Evolutionary conservation across 2,888 invertebrate genomes (phyloP).

Genomic region (Entomobrya multifasciata): DNA sequence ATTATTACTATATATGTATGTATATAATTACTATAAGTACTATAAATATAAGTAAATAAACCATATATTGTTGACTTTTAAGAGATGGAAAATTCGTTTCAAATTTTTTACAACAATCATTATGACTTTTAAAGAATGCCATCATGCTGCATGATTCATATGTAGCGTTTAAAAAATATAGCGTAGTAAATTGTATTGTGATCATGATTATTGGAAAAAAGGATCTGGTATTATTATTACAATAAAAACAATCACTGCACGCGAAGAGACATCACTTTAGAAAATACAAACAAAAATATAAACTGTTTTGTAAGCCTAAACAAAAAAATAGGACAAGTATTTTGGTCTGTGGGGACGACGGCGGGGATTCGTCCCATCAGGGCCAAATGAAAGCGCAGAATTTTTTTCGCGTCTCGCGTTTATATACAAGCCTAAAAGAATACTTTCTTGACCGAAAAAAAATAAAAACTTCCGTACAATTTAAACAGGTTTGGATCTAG

Average conservation of each 20-base stretch:
- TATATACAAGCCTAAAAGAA: background rate
- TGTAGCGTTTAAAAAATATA: background rate
- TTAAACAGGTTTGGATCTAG: background rate
- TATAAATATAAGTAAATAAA: background rate
- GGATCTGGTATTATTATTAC: constrained; percentile 15
- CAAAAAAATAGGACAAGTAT: no score
- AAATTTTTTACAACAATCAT: constrained; percentile 27
- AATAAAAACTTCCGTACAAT: background rate
- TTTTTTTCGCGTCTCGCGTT: no score
- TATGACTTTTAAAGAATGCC: background rate
- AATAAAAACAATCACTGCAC: background rate
- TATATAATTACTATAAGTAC: background rate
- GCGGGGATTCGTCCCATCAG: background rate
- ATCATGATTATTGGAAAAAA: background rate
- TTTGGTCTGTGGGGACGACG: no score
- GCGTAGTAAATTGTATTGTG: background rate
- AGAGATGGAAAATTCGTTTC: background rate
- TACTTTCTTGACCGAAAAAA: background rate
- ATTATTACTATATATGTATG: no score
- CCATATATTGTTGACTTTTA: constrained; percentile 37
- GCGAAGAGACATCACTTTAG: background rate
- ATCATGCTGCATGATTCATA: background rate
- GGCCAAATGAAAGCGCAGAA: background rate
- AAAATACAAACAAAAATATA: no score
- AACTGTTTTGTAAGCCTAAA: no score